These are phyloP conservation scores for Wasmannia auropunctata DNA, from an alignment of 1,140 invertebrate genomes.

Conservation along the genomic window DNA sequence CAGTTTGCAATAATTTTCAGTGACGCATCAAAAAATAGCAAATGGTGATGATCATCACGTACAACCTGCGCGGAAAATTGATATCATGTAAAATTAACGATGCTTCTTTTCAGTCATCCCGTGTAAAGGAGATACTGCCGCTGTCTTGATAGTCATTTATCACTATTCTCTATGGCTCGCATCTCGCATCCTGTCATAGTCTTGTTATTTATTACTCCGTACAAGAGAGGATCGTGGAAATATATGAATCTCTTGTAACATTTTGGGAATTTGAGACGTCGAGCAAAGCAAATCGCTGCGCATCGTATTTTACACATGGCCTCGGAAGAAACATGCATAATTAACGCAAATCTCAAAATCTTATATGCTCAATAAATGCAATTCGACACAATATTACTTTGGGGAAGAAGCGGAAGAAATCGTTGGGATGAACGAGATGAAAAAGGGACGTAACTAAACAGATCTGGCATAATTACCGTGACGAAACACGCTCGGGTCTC, in stretches of 20 bases:
- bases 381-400: neutral
- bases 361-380: neutral
- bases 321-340: neutral
- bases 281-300: neutral
- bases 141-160: constrained; percentile 61
- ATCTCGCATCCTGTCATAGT: constrained; percentile 42
- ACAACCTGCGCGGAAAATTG: constrained; percentile 38
- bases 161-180: constrained; percentile 49
- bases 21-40: neutral
- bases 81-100: constrained; percentile 49
- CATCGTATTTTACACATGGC: neutral
- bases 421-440: neutral
- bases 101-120: constrained; percentile 11
- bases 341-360: neutral
- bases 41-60: constrained; percentile 19
- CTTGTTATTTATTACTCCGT: constrained; percentile 67
- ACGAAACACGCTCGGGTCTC: constrained; percentile 36
- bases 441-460: constrained; percentile 52
- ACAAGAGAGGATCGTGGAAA: constrained; percentile 4
- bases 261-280: constrained; percentile 20
- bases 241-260: constrained; percentile 18
- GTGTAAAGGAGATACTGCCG: constrained; percentile 45
- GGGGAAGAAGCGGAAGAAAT: neutral
- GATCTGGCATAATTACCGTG: constrained; percentile 53
- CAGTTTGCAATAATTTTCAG: neutral